Conservation (phyloP, 2,888 invertebrate species). For the Melieria omissa region DNA sequence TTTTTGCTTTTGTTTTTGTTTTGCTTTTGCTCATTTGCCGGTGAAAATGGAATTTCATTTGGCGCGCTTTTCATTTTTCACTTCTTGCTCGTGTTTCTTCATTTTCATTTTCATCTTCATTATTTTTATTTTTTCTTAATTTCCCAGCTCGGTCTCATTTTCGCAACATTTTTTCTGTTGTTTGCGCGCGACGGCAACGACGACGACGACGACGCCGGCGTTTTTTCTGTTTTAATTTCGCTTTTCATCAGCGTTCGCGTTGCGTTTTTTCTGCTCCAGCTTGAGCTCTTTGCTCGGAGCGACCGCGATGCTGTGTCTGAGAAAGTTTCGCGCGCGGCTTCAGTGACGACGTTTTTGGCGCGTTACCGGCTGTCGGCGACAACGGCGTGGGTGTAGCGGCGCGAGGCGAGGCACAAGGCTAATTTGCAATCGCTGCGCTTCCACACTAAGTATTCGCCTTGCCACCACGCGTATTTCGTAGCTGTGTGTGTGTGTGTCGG, state of each 20-base stretch:
- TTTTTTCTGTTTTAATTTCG: constrained; percentile 54
- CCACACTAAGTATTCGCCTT: background rate
- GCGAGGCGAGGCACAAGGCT: constrained; percentile 21
- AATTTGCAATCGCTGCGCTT: constrained; percentile 43
- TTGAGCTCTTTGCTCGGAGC: too few relatives aligned
- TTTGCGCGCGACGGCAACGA: constrained; percentile 10
- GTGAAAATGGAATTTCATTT: constrained; percentile 36
- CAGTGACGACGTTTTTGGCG: too few relatives aligned
- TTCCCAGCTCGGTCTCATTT: constrained; percentile 35
- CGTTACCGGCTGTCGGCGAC: background rate
- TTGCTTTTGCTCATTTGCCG: constrained; percentile 33
- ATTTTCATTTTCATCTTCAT: constrained; percentile 33
- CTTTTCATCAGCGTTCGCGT: constrained; percentile 47
- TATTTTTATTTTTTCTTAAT: constrained; percentile 31
- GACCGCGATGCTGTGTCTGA: too few relatives aligned
- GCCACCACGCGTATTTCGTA: background rate
- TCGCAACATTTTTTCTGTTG: constrained; percentile 34
- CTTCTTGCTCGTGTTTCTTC: constrained; percentile 22
- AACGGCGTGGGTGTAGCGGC: background rate
- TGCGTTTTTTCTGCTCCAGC: too few relatives aligned
- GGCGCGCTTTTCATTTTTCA: constrained; percentile 27
- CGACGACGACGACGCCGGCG: constrained; percentile 25
- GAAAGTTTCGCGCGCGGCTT: too few relatives aligned
- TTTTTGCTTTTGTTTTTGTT: constrained; percentile 14
- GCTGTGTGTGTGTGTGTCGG: constrained; percentile 15